phyloP scores from a whole-genome alignment of 2,797 vertebrate species.

The Coregonus suidteri region DNA sequence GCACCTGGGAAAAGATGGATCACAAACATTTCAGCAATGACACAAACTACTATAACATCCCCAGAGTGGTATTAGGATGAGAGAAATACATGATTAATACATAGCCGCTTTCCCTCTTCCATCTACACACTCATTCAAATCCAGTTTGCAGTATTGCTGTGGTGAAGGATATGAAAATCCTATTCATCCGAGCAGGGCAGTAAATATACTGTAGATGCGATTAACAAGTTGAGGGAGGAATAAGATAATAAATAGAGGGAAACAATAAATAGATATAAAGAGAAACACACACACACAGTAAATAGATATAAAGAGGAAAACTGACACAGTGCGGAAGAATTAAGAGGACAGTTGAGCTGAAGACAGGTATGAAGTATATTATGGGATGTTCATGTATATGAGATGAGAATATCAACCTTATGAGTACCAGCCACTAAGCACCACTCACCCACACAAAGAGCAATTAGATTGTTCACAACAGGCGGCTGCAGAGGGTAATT shows the following conservation, averaged over 20 bases:
- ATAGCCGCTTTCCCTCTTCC: neutral
- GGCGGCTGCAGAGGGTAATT: constrained; percentile 20
- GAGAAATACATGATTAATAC: constrained; percentile 45
- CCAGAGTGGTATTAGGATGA: constrained; percentile 37
- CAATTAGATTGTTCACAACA: constrained; percentile 64
- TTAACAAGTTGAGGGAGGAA: neutral
- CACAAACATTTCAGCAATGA: constrained; percentile 70
- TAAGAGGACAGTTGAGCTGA: too few species aligned
- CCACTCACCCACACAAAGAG: constrained; percentile 59
- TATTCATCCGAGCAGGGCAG: constrained; percentile 35
- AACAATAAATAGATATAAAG: neutral
- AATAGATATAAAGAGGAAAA: neutral
- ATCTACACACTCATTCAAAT: constrained; percentile 11
- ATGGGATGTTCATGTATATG: constrained; percentile 22
- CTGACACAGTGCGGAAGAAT: too few species aligned
- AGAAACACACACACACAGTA: neutral
- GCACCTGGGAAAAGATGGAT: constrained; percentile 82
- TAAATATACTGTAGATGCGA: neutral
- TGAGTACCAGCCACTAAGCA: neutral
- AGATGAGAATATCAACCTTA: neutral
- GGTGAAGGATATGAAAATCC: constrained; percentile 60
- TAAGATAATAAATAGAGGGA: neutral
- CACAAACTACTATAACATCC: constrained; percentile 40
- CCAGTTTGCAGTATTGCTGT: constrained; percentile 52
- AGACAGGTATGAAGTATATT: constrained; percentile 40